Evolutionary conservation across 2,113 vertebrate species (phyloP), one percentile per base, ranked within the genome.

Genomic region (Desmodus rotundus): DNA sequence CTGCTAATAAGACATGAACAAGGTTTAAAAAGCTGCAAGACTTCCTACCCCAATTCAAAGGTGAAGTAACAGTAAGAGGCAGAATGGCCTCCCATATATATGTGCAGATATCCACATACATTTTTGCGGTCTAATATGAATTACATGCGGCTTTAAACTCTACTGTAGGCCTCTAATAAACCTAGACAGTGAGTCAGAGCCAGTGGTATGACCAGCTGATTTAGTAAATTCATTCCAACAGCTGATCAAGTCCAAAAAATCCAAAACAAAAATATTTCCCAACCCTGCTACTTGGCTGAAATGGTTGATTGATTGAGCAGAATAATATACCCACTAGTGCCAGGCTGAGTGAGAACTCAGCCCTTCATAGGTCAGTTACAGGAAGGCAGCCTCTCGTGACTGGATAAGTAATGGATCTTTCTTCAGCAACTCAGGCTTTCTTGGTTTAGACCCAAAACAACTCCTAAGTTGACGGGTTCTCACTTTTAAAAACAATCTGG

Each of bases 401-500:
- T 80, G 63, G 36, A n/a, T 67, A 87, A 86, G 24, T 47, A 95
- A 80, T 36, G 26, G 52, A 47, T 67, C 33, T 92, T 83, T 90
- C 52, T 95, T 87, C 22, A 52, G 58, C 28, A 80, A 38, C 80
- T 97, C 65, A 56, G 26, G 94, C 58, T 93, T 14, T 87, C 95
- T 98, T 92, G 96, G 87, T 81, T 58, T 54, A 91, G 45, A 81
- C 63, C 73, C 61, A 56, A 96, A 88, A 65, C 19, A 89, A 89
- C 9, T 74, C 90, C 65, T 80, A 76, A 94, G 73, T 87, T 96
- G 43, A 65, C 91, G 89, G 61, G 61, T 95, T 88, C 85, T 92
- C 70, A 2, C 26, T 97, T 96, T 90, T 80, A 83, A 77, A 76
- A 97, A 97, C 14, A 72, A 97, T 38, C 4, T 87, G 74, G 89